Evolutionary conservation across 1,140 invertebrate genomes (phyloP), one percentile per base, ranked within the genome.

Genomic region (Aphelinus atriplicis): DNA sequence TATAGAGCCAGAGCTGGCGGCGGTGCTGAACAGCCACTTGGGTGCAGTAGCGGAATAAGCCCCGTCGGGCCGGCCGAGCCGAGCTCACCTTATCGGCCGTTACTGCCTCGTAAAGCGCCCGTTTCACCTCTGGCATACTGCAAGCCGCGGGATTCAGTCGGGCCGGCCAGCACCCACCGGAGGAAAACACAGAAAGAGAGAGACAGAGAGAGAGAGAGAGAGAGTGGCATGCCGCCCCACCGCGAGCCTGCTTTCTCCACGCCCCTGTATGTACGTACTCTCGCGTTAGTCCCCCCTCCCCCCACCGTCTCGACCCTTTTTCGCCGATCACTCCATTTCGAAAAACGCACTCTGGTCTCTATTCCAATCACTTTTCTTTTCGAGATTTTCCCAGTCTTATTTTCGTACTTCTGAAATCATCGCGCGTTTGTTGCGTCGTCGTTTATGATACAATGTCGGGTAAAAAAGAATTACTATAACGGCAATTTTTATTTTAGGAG

Each of bases 1-100:
- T 64, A 78, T 66, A 76, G 76, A 73, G 77, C 45, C 77, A 80
- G 74, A 78, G 56, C 71, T 46, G 4, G 75, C 57, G 7, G 57
- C 7, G n/a, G 57, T 60, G 82, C 80, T 81, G 85, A 87, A 83
- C 83, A 85, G 85, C 81, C 85, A 86, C 86, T 87, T 86, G 85
- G 85, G 86, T 85, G 83, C 84, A 84, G 68, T 75, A 86, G 83
- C 80, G 78, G 81, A 85, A 84, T 87, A 85, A 87, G 83, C 83
- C 81, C 81, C 82, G 79, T 77, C 80, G 43, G 55, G 46, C n/a
- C 47, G 62, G 66, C 26, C 58, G 64, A 53, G 64, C 50, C 58
- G 65, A 84, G 85, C 84, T 87, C 87, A 85, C 87, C 87, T 88
- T 88, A 88, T 88, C 87, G 87, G 85, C 84, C 84, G 86, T 88